Evolutionary conservation across 1,140 invertebrate genomes (phyloP).

Genomic region (Drosophila pseudoananassae): DNA sequence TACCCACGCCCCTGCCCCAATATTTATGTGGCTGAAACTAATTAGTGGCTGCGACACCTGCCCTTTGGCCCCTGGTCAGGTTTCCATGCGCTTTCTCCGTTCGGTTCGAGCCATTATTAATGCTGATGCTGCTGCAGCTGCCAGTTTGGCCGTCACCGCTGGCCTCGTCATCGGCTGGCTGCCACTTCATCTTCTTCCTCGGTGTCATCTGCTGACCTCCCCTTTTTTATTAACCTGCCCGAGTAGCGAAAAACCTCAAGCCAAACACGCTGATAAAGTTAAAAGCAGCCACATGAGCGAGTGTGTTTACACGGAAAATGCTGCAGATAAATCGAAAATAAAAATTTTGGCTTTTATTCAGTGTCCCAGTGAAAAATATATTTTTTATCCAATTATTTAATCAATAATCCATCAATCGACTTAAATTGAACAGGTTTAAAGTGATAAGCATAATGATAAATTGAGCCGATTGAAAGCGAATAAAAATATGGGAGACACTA

Average conservation of each 20-base stretch:
- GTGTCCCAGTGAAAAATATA: neutral
- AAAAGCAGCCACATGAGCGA: slow-evolving; percentile 54
- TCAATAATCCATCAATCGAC: slow-evolving; percentile 3
- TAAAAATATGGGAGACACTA: neutral
- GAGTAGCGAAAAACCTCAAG: slow-evolving; percentile 33
- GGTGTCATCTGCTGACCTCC: slow-evolving; percentile 37
- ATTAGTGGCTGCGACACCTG: slow-evolving; percentile 47
- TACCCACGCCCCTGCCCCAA: neutral
- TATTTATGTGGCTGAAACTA: slow-evolving; percentile 46
- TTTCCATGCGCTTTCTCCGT: neutral
- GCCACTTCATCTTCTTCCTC: slow-evolving; percentile 40
- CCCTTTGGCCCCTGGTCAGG: slow-evolving; percentile 7
- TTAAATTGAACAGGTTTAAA: slow-evolving; percentile 1
- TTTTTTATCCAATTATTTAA: slow-evolving; percentile 2
- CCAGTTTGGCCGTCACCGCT: slow-evolving; percentile 21
- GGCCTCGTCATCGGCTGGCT: slow-evolving; percentile 40
- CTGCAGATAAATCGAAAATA: neutral
- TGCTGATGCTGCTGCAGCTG: slow-evolving; percentile 13
- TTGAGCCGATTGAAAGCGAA: neutral
- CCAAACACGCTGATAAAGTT: slow-evolving; percentile 76
- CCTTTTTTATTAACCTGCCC: slow-evolving; percentile 27
- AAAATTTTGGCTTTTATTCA: neutral
- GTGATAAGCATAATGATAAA: neutral
- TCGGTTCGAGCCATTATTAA: slow-evolving; percentile 27
- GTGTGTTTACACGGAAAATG: slow-evolving; percentile 19